Conservation (phyloP, 2,113 vertebrate species). For the Tragelaphus strepsiceros region DNA sequence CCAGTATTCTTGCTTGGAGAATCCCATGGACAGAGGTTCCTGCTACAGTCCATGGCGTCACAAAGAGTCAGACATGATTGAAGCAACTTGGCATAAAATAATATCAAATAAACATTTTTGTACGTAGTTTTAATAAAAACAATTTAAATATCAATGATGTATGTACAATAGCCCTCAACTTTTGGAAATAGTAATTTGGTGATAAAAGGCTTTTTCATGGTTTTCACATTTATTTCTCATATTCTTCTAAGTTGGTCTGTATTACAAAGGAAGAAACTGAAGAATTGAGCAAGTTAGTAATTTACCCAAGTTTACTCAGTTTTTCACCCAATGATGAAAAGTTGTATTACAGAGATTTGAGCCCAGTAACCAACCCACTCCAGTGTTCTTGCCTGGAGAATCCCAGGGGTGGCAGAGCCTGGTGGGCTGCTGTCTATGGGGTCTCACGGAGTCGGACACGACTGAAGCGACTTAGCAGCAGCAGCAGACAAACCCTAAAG, state of each 20-base stretch:
- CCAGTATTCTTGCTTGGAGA: background rate
- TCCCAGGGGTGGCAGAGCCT: rapidly evolving
- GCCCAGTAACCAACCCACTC: too few relatives aligned
- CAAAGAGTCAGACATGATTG: background rate
- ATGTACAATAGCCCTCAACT: background rate
- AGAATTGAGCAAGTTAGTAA: background rate
- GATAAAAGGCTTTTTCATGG: background rate
- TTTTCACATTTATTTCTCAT: background rate
- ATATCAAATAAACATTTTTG: background rate
- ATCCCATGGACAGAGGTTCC: background rate
- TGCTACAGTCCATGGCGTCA: background rate
- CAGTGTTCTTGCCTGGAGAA: too few relatives aligned
- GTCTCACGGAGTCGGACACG: rapidly evolving
- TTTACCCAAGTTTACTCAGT: background rate
- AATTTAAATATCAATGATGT: background rate
- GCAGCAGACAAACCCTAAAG: background rate
- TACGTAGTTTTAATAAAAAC: background rate
- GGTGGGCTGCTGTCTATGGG: too few relatives aligned
- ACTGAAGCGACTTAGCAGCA: too few relatives aligned
- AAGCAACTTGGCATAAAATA: background rate
- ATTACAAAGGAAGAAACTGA: background rate
- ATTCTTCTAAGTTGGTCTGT: background rate
- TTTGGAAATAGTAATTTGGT: background rate
- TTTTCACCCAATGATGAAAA: background rate
- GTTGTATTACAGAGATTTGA: background rate